A percentile compares a stretch with the other conserved stretches of the same genome.
Evolutionary conservation across 92 coral and sea anemone genomes (phyloP).

Genomic region (Porites rus): DNA sequence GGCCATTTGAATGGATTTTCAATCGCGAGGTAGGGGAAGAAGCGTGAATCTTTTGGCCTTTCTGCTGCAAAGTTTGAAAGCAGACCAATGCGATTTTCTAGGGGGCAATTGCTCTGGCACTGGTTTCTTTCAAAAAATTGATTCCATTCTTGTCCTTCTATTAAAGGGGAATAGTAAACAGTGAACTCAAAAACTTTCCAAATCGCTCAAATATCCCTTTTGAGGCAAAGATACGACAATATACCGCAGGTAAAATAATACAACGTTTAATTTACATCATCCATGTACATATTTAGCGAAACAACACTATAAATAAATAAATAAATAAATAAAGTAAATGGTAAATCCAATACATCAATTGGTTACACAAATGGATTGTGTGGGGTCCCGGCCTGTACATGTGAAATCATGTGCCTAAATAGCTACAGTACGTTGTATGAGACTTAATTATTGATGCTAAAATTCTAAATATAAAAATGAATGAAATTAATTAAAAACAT

Average conservation of each 20-base stretch:
- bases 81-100: not conserved
- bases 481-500: too few species aligned
- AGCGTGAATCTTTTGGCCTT: not conserved
- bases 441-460: too few species aligned
- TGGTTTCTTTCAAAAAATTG: not conserved
- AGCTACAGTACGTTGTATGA: not conserved
- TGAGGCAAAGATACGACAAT: not conserved
- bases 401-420: not conserved
- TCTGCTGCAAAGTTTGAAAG: conserved; percentile 2
- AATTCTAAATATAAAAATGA: too few species aligned
- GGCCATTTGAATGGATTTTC: too few species aligned
- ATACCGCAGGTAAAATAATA: not conserved
- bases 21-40: too few species aligned
- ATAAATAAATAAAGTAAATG: not conserved
- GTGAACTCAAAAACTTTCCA: not conserved
- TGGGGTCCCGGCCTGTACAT: not conserved
- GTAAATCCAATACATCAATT: not conserved
- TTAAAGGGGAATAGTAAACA: not conserved
- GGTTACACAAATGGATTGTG: not conserved
- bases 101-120: not conserved
- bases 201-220: not conserved
- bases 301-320: not conserved
- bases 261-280: too few species aligned
- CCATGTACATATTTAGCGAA: not conserved
- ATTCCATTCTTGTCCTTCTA: not conserved